Percentiles rank a stretch among this genome's conserved stretches.
phyloP scores from a whole-genome alignment of 1,140 invertebrate genomes.

The Mylabris phalerata region DNA sequence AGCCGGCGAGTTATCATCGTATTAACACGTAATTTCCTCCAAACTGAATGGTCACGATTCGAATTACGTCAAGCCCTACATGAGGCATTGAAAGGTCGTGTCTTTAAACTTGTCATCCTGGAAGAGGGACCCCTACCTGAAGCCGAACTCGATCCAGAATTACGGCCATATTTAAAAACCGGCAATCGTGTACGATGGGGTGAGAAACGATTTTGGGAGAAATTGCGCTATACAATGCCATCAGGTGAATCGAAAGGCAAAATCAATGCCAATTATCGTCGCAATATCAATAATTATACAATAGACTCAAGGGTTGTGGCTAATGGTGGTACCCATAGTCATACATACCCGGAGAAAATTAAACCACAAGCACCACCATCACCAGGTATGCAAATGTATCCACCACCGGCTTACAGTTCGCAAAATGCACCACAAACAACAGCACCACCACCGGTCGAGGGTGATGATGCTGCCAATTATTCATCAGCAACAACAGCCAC shows the following conservation, averaged over 20 bases:
- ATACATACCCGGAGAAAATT: conserved; percentile 44
- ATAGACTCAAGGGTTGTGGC: conserved; percentile 55
- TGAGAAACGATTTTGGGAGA: conserved; percentile 87
- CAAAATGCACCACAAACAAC: conserved; percentile 33
- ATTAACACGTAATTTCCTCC: conserved; percentile 74
- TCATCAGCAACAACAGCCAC: conserved; percentile 57
- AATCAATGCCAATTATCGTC: conserved; percentile 58
- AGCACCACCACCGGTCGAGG: conserved; percentile 24
- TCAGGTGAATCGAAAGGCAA: conserved; percentile 54
- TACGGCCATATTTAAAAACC: conserved; percentile 81
- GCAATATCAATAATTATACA: conserved; percentile 72
- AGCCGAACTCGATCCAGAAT: conserved; percentile 77
- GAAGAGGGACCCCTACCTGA: conserved; percentile 73
- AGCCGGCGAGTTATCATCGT: conserved; percentile 73
- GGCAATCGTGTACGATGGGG: conserved; percentile 77
- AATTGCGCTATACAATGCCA: conserved; percentile 82
- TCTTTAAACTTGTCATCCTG: conserved; percentile 79
- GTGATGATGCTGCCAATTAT: conserved; percentile 53
- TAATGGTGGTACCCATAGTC: conserved; percentile 48
- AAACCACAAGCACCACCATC: conserved; percentile 42
- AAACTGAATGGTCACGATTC: conserved; percentile 79
- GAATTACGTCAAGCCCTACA: conserved; percentile 79
- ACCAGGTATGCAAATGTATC: conserved; percentile 43
- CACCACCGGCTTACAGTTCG: conserved; percentile 48
- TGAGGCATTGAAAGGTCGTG: conserved; percentile 74